Percentiles rank a stretch among this genome's conserved stretches.
Conservation (phyloP, 2,888 invertebrate genomes). For the Syritta pipiens region DNA sequence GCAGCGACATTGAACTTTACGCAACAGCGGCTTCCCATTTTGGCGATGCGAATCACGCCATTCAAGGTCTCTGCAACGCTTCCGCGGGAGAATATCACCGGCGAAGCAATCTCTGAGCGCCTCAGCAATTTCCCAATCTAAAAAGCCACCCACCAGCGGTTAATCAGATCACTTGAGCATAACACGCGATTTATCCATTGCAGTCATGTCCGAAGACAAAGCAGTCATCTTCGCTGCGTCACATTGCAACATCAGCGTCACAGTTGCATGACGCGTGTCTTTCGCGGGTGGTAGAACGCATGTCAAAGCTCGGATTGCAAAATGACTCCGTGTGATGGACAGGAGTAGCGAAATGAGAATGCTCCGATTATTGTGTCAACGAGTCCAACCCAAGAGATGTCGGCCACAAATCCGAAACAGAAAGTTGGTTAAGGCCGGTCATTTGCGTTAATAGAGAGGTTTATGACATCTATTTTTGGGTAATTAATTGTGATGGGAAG, state of each 20-base stretch:
- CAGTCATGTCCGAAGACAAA: constrained; percentile 32
- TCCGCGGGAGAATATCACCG: constrained; percentile 35
- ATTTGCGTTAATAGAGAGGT: constrained; percentile 31
- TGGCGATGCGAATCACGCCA: constrained; percentile 22
- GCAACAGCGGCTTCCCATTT: constrained; percentile 52
- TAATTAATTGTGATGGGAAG: constrained; percentile 41
- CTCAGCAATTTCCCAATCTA: constrained; percentile 28
- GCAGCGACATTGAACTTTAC: constrained; percentile 59
- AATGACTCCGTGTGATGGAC: constrained; percentile 5
- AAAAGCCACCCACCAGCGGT: not conserved
- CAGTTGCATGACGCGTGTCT: constrained; percentile 43
- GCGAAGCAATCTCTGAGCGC: not conserved
- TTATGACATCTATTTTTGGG: constrained; percentile 31
- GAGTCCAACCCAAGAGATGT: constrained; percentile 56
- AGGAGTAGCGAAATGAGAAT: constrained; percentile 12
- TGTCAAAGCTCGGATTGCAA: constrained; percentile 7
- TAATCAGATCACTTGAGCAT: constrained; percentile 47
- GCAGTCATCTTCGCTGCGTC: constrained; percentile 10
- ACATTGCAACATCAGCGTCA: constrained; percentile 51
- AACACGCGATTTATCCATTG: constrained; percentile 27
- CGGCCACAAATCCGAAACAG: constrained; percentile 8
- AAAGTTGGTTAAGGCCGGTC: constrained; percentile 52
- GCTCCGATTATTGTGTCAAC: constrained; percentile 37
- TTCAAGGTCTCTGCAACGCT: constrained; percentile 41
- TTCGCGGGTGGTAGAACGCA: not conserved